Evolutionary conservation across 2,888 invertebrate species (phyloP).

Genomic region (Myopa testacea): DNA sequence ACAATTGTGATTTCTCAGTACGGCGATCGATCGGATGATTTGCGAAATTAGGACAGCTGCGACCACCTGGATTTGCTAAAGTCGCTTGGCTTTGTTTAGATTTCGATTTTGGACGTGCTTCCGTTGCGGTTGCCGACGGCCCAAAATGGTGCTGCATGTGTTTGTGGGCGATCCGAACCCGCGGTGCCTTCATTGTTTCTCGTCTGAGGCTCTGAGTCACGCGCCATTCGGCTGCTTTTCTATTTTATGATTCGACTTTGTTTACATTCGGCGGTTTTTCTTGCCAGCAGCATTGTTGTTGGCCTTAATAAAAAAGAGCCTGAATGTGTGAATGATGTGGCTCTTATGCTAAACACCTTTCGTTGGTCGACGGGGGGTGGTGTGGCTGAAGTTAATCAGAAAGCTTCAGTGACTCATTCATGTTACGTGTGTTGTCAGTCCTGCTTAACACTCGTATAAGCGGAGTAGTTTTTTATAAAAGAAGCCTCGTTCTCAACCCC

Average conservation of each 20-base stretch:
- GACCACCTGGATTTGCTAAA: slow-evolving; percentile 5
- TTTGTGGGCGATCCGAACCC: background rate
- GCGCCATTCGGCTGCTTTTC: background rate
- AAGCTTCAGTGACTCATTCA: too few relatives aligned
- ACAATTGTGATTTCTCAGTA: slow-evolving; percentile 11
- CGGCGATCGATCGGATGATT: background rate
- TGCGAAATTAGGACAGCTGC: background rate
- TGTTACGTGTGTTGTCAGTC: too few relatives aligned
- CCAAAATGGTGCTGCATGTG: slow-evolving; percentile 7
- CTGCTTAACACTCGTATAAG: too few relatives aligned
- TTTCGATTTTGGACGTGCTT: slow-evolving; percentile 11
- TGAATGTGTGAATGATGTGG: too few relatives aligned
- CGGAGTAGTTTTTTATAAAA: too few relatives aligned
- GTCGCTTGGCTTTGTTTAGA: slow-evolving; percentile 1
- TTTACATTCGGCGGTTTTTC: slow-evolving; percentile 8
- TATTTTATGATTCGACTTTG: background rate
- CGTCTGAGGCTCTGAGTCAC: slow-evolving; percentile 8
- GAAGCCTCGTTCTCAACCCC: too few relatives aligned
- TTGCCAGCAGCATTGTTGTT: background rate
- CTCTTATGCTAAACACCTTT: too few relatives aligned
- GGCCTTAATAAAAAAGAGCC: too few relatives aligned
- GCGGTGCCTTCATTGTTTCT: background rate
- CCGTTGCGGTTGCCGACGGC: background rate
- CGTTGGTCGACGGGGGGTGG: too few relatives aligned
- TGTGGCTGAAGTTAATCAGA: too few relatives aligned